These are phyloP conservation scores for Terebella lapidaria DNA, from an alignment of 2,888 invertebrate genomes.

Conservation along the genomic window DNA sequence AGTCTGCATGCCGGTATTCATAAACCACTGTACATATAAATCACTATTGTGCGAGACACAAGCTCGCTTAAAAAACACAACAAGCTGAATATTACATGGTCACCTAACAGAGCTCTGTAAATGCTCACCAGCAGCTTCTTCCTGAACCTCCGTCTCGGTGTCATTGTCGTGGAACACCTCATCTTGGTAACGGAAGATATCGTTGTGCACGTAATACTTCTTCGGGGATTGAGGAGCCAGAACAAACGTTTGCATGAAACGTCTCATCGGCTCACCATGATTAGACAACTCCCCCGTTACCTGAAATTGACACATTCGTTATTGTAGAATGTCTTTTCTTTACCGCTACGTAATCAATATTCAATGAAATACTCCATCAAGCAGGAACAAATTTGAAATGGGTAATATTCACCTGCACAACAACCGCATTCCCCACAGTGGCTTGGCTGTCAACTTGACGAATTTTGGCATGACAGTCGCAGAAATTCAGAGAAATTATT, in stretches of 20 bases:
- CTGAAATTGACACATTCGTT: constrained; percentile 58
- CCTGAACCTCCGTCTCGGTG: constrained; percentile 29
- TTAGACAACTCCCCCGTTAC: constrained; percentile 96
- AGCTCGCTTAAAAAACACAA: no score
- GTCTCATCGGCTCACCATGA: constrained; percentile 92
- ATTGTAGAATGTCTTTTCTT: no score
- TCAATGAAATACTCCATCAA: background rate
- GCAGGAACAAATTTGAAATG: background rate
- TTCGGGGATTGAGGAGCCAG: constrained; percentile 89
- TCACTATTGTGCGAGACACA: no score
- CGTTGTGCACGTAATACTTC: constrained; percentile 98
- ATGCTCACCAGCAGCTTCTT: constrained; percentile 24
- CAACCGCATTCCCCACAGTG: constrained; percentile 88
- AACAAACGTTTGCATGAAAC: constrained; percentile 97
- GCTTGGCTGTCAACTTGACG: constrained; percentile 94
- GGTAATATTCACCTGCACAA: constrained; percentile 69
- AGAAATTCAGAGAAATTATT: constrained; percentile 90
- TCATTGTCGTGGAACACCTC: constrained; percentile 67
- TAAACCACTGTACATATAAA: no score
- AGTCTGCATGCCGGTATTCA: no score
- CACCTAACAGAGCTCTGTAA: no score
- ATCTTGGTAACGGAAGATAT: constrained; percentile 96
- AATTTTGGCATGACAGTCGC: constrained; percentile 96
- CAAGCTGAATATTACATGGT: no score
- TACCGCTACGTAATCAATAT: no score